Percentiles rank a stretch among this genome's conserved stretches.
Conservation (phyloP, 2,888 invertebrate species). For the Thymelicus acteon region DNA sequence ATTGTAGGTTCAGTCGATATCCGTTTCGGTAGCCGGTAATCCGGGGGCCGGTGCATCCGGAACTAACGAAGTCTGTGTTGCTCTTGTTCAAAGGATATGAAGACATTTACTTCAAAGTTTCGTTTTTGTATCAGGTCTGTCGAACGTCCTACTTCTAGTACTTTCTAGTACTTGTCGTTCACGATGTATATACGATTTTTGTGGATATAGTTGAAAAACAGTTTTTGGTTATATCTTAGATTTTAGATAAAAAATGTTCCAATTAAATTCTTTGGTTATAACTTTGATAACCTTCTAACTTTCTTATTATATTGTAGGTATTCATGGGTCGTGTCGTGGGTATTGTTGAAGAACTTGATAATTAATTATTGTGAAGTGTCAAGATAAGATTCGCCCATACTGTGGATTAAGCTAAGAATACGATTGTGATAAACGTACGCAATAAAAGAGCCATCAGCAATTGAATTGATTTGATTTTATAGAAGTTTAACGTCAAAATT, state of each 20-base stretch:
- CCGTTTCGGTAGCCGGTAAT: not conserved
- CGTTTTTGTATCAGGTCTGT: not conserved
- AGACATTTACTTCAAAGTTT: not conserved
- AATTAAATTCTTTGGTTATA: not conserved
- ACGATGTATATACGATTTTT: not conserved
- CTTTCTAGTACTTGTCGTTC: too few species aligned
- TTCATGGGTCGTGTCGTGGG: too few species aligned
- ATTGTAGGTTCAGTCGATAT: not conserved
- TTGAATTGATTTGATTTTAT: too few species aligned
- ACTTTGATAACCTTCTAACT: not conserved
- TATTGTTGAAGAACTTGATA: too few species aligned
- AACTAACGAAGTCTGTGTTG: not conserved
- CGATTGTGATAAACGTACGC: too few species aligned
- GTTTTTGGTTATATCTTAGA: not conserved
- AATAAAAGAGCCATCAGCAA: too few species aligned
- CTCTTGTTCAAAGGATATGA: not conserved
- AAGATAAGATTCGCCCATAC: too few species aligned
- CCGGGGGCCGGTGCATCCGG: not conserved
- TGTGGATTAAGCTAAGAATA: too few species aligned
- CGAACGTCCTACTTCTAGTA: not conserved
- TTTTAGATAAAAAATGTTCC: not conserved
- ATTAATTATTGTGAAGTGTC: too few species aligned
- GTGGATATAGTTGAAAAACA: not conserved
- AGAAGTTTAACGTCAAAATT: too few species aligned
- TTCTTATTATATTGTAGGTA: too few species aligned